Evolutionary conservation across 2,888 invertebrate species (phyloP).

Genomic region (Drosophila sordidapex): DNA sequence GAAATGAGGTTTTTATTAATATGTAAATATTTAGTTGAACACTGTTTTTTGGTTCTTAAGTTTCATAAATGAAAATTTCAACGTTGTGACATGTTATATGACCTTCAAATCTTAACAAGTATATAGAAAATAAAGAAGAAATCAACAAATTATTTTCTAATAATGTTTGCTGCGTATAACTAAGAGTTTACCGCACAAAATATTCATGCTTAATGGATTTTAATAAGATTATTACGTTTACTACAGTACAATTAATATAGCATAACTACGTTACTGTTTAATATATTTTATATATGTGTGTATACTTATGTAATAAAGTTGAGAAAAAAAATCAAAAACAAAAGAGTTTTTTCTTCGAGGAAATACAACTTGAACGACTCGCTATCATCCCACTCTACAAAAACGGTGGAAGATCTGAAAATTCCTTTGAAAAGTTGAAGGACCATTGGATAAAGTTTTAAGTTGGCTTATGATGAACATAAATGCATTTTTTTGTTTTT

Average conservation of each 20-base stretch:
- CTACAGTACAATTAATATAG: constrained; percentile 71
- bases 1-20: constrained; percentile 54
- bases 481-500: not conserved
- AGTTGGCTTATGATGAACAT: not conserved
- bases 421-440: not conserved
- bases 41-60: constrained; percentile 10
- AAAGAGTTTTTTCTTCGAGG: not conserved
- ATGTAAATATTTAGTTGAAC: constrained; percentile 25
- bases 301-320: constrained; percentile 71
- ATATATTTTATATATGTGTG: constrained; percentile 71
- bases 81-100: constrained; percentile 44
- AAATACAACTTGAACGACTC: not conserved
- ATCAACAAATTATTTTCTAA: constrained; percentile 33
- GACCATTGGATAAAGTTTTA: not conserved
- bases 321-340: constrained; percentile 27
- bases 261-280: constrained; percentile 65
- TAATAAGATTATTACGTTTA: constrained; percentile 61
- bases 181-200: constrained; percentile 69
- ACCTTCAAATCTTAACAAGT: constrained; percentile 30
- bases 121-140: constrained; percentile 7
- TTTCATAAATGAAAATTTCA: constrained; percentile 22
- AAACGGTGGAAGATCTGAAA: not conserved
- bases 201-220: constrained; percentile 57
- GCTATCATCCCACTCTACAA: no score
- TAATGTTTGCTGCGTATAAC: constrained; percentile 61